Percentiles rank a stretch among this genome's conserved stretches.
Conservation (phyloP, 2,888 invertebrate species). For the Theodoxus fluviatilis region DNA sequence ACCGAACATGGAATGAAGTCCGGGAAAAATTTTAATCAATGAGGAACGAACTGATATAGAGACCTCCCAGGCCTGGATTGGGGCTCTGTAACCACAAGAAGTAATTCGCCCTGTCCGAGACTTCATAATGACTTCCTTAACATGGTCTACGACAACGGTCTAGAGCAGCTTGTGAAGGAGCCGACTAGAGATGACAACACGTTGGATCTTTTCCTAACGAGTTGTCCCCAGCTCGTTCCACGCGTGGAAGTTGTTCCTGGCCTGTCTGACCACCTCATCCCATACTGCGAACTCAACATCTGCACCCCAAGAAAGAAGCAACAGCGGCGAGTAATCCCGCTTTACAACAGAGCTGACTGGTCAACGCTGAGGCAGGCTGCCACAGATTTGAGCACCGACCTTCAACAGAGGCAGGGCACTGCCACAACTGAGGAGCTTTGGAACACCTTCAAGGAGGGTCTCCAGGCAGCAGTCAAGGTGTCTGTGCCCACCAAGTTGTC, state of each 20-base stretch:
- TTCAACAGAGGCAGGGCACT: not conserved
- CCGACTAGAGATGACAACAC: conserved; percentile 4
- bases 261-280: conserved; percentile 15
- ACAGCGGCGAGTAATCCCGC: not conserved
- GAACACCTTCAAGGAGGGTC: not conserved
- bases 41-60: too few relatives aligned
- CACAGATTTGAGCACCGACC: not conserved
- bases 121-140: conserved; percentile 6
- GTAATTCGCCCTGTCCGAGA: not conserved
- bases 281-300: conserved; percentile 17
- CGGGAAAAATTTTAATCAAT: too few relatives aligned
- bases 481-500: not conserved
- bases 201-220: conserved; percentile 16
- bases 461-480: not conserved
- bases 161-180: conserved; percentile 19
- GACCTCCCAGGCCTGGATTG: too few relatives aligned
- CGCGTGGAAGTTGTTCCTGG: conserved; percentile 12
- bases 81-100: too few relatives aligned
- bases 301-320: not conserved
- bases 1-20: too few relatives aligned
- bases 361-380: not conserved
- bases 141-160: conserved; percentile 13
- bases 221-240: not conserved
- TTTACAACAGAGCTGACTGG: conserved; percentile 6
- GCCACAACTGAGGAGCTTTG: not conserved